Conservation (phyloP, 2,797 vertebrate species). For the Cetoscarus ocellatus region DNA sequence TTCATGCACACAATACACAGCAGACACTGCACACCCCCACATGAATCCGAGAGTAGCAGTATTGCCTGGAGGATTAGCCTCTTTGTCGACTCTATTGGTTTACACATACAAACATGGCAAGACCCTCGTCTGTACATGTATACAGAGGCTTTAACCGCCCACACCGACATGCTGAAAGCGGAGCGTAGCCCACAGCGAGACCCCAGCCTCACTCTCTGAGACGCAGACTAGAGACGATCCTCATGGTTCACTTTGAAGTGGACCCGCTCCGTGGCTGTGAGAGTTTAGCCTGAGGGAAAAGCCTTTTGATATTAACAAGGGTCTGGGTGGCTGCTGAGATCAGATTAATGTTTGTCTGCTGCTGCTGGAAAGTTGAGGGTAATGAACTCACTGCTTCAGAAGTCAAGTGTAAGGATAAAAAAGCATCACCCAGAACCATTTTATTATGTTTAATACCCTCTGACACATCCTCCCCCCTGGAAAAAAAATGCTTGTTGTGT, state of each 20-base stretch:
- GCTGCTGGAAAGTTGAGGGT: conserved; percentile 8
- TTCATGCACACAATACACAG: conserved; percentile 30
- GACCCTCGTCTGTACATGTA: conserved; percentile 53
- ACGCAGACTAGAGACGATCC: conserved; percentile 31
- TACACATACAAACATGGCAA: conserved; percentile 56
- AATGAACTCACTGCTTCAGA: conserved; percentile 44
- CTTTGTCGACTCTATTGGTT: conserved; percentile 74
- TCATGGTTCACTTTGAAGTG: conserved; percentile 68
- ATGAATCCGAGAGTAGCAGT: conserved; percentile 51
- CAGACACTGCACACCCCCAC: conserved; percentile 63
- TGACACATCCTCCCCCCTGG: background rate
- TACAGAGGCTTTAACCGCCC: conserved; percentile 70
- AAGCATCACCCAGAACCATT: background rate
- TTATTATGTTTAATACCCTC: background rate
- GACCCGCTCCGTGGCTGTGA: conserved; percentile 53
- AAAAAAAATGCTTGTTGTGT: background rate
- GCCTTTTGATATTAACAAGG: conserved; percentile 64
- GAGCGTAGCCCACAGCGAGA: conserved; percentile 60
- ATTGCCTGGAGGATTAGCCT: conserved; percentile 70
- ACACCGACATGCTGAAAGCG: conserved; percentile 56
- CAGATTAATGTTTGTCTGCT: conserved; percentile 36
- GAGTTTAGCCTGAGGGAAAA: conserved; percentile 54
- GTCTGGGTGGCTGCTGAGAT: conserved; percentile 56
- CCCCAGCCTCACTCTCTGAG: conserved; percentile 34
- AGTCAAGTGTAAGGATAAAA: background rate